These are phyloP conservation scores for Ptilorrhoa leucosticta DNA, from an alignment of 2,113 vertebrate genomes.

Conservation along the genomic window DNA sequence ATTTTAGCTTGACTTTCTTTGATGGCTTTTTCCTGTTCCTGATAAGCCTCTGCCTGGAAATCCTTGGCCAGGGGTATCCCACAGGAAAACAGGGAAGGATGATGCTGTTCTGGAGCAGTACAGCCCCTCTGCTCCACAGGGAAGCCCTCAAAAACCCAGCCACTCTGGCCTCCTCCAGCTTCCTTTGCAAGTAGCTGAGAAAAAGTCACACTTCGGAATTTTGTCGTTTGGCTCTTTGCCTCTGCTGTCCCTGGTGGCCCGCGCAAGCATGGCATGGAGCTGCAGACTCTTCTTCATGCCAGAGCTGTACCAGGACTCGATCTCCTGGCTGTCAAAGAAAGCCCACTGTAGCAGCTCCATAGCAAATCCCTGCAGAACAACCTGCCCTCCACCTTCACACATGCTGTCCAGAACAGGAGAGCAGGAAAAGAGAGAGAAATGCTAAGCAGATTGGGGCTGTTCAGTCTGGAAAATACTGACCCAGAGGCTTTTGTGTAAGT, in stretches of 20 bases:
- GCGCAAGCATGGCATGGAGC: background rate
- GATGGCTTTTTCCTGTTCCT: background rate
- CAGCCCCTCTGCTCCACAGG: background rate
- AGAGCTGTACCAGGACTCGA: fast-evolving
- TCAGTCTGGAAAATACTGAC: background rate
- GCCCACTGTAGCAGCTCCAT: background rate
- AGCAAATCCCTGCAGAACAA: background rate
- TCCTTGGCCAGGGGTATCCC: background rate
- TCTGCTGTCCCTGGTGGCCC: background rate
- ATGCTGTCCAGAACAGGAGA: background rate
- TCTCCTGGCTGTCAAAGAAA: background rate
- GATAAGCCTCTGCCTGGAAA: background rate
- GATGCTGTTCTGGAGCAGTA: background rate
- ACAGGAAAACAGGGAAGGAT: background rate
- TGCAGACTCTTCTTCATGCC: background rate
- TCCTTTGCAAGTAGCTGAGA: background rate
- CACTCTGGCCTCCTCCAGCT: background rate
- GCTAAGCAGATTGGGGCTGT: background rate
- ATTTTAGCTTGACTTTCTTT: background rate
- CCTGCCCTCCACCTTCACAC: background rate
- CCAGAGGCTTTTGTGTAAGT: background rate
- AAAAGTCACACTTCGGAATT: background rate
- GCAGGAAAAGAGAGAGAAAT: background rate
- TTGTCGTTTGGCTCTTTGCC: fast-evolving
- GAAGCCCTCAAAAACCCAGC: background rate